phyloP scores from a whole-genome alignment of 2,113 vertebrate species.

The Meriones unguiculatus region DNA sequence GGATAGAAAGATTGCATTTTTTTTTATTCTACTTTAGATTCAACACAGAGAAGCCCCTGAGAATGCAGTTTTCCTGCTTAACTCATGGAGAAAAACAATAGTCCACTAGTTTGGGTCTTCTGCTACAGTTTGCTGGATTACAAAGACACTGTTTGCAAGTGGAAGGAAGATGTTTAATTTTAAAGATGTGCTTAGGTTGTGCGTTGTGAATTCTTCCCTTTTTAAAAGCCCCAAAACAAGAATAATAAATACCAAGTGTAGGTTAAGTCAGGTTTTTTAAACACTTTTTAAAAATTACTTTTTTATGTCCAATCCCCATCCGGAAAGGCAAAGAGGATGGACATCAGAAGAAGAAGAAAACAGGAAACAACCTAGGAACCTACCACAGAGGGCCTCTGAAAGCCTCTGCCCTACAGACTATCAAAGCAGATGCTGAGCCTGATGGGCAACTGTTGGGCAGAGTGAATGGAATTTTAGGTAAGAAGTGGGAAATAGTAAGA shows the following conservation, averaged over 20 bases:
- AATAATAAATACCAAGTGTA: conserved; percentile 68
- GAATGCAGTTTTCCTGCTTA: neutral
- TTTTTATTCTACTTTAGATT: conserved; percentile 58
- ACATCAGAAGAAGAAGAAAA: too few relatives aligned
- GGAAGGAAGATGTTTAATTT: conserved; percentile 35
- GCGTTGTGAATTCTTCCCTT: conserved; percentile 57
- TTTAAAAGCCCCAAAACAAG: conserved; percentile 53
- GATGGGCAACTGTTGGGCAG: too few relatives aligned
- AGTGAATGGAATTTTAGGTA: too few relatives aligned
- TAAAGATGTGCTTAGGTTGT: conserved; percentile 48
- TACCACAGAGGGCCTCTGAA: too few relatives aligned
- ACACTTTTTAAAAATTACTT: too few relatives aligned
- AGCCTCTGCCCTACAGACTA: too few relatives aligned
- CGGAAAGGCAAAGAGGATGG: too few relatives aligned
- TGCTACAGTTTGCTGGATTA: conserved; percentile 65
- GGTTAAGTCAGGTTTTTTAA: neutral
- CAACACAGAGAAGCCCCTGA: conserved; percentile 44
- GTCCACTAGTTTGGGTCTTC: conserved; percentile 63
- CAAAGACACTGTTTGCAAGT: conserved; percentile 66
- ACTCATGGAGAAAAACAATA: conserved; percentile 51
- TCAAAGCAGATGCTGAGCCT: too few relatives aligned
- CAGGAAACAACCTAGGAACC: too few relatives aligned
- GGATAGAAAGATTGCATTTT: conserved; percentile 68
- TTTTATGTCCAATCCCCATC: too few relatives aligned
- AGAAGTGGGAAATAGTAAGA: too few relatives aligned